phyloP scores from a whole-genome alignment of 2,888 invertebrate genomes.

The Acheta domesticus region DNA sequence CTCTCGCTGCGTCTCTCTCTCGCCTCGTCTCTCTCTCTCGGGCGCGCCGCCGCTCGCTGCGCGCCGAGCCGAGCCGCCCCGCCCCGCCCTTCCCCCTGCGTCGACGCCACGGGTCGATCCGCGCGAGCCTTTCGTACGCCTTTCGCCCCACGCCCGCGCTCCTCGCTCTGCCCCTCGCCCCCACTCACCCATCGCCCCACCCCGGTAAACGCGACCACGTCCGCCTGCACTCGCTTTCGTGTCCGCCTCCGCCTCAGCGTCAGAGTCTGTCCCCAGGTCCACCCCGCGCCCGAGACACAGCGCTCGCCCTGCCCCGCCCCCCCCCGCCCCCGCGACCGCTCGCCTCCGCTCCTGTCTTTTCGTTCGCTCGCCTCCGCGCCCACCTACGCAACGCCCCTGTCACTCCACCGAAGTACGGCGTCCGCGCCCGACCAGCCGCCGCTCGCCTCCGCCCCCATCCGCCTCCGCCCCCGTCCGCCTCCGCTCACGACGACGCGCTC shows the following conservation, averaged over 20 bases:
- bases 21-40: slow-evolving; percentile 52
- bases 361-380: too few species aligned
- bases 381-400: too few species aligned
- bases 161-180: slow-evolving; percentile 45
- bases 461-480: slow-evolving; percentile 51
- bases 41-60: slow-evolving; percentile 42
- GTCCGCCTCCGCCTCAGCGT: too few species aligned
- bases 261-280: too few species aligned
- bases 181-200: slow-evolving; percentile 52
- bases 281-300: too few species aligned
- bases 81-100: neutral
- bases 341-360: too few species aligned
- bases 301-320: too few species aligned
- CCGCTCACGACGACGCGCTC: slow-evolving; percentile 29
- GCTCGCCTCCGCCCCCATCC: slow-evolving; percentile 48
- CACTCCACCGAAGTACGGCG: too few species aligned
- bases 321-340: too few species aligned
- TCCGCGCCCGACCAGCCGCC: slow-evolving; percentile 35
- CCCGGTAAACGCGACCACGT: neutral
- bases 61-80: slow-evolving; percentile 38
- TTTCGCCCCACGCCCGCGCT: slow-evolving; percentile 50
- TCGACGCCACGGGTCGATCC: slow-evolving; percentile 50
- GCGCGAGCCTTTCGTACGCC: slow-evolving; percentile 46
- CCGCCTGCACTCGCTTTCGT: too few species aligned
- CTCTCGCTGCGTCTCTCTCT: slow-evolving; percentile 42